These are phyloP conservation scores for Apistogramma diplotaenia DNA, from an alignment of 2,113 vertebrate genomes.

Conservation along the genomic window DNA sequence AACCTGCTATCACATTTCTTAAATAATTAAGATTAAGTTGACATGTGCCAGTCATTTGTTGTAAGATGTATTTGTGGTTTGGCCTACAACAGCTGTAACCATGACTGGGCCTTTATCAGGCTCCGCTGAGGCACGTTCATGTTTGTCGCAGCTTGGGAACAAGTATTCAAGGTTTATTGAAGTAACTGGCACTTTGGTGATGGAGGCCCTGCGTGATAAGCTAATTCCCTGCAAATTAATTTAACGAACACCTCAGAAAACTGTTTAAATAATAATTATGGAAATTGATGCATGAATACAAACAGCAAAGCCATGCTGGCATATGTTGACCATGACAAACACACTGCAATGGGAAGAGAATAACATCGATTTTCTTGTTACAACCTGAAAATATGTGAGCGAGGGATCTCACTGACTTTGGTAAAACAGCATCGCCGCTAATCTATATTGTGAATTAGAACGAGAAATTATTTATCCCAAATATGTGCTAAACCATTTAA, in stretches of 20 bases:
- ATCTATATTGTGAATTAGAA: no score
- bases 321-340: no score
- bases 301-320: neutral
- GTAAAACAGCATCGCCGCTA: neutral
- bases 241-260: constrained; percentile 33
- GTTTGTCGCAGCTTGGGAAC: neutral
- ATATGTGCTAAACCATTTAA: neutral
- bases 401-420: neutral
- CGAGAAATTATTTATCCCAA: no score
- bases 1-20: neutral
- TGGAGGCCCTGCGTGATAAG: constrained; percentile 31
- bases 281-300: constrained; percentile 28
- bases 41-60: neutral
- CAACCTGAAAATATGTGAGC: neutral
- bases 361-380: neutral
- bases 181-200: constrained; percentile 21
- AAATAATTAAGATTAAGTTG: neutral
- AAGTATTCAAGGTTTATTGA: constrained; percentile 11
- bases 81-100: neutral
- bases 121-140: neutral
- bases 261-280: constrained; percentile 38
- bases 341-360: neutral
- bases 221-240: constrained; percentile 39
- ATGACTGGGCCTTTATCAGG: neutral
- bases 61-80: neutral